Evolutionary conservation across 2,888 invertebrate species (phyloP), one percentile per base, ranked within the genome.

Genomic region (Drosophila robusta): DNA sequence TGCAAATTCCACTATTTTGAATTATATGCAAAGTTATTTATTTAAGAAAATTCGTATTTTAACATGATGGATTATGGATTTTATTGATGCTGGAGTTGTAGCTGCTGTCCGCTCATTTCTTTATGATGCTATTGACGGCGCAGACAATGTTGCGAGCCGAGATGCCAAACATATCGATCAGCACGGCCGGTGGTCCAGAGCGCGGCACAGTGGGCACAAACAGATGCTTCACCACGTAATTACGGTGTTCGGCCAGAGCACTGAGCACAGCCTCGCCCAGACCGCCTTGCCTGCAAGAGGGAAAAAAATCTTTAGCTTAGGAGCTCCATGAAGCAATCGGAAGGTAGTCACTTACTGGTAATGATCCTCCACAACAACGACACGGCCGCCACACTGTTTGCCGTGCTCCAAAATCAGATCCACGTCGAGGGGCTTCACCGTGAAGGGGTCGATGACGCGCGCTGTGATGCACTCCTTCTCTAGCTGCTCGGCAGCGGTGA

Each of bases 301-400:
- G 11, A 9, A 39, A 18, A 26, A 8, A 1, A 1, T 29, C 18
- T 57, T 70, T 34, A 39, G 24, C 22, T 14, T 44, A 9, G 34
- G 12, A 4, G 5, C 34, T 34, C 11, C 3, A 34, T 12, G 11
- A 12, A 34, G 12, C 34, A 34, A 5, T 3, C 32, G 11, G 1
- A 34, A 34, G 12, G 32, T 2, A 12, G 12, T 3, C 24, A 96
- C 98, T 92, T 97, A 97, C 75, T 96, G 95, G 92, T 99, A 99
- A 93, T 99, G 99, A 92, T 99, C 99, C 92, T 99, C 99, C 0
- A 99, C 98, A 36, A 98, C 98, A 51, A 99, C 92, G 58, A 99
- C 94, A 9, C 95, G 93, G 1, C 98, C 98, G 7, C 96, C 96
- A 60, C 94, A 95, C 57, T 95, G 95, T 70, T 94, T 93, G 3